Percentiles rank a stretch among this genome's conserved stretches.
Evolutionary conservation across 2,888 invertebrate species (phyloP).

Genomic region (Octonoba sinensis): DNA sequence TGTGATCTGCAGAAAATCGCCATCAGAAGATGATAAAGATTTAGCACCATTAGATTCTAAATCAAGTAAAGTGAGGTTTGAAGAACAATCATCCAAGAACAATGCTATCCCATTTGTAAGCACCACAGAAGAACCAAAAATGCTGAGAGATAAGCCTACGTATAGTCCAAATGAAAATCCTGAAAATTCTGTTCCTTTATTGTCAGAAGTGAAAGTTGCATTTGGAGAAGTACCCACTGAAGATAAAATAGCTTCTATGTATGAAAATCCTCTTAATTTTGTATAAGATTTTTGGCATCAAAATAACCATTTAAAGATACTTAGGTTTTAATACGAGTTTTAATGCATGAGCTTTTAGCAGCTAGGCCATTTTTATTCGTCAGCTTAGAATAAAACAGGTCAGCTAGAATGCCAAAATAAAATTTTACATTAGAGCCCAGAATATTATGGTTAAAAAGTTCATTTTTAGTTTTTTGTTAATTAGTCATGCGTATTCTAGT

Average conservation of each 20-base stretch:
- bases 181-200: conserved; percentile 42
- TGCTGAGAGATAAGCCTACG: conserved; percentile 4
- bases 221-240: neutral
- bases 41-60: conserved; percentile 7
- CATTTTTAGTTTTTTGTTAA: no score
- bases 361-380: no score
- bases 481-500: no score
- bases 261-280: conserved; percentile 44
- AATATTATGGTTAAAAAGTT: no score
- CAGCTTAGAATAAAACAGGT: no score
- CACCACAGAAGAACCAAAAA: conserved; percentile 13
- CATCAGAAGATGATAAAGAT: conserved; percentile 11
- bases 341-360: no score
- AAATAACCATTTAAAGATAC: no score
- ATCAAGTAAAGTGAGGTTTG: conserved; percentile 38
- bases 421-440: no score
- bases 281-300: conserved; percentile 12
- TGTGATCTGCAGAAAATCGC: conserved; percentile 14
- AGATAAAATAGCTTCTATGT: conserved; percentile 39
- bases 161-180: conserved; percentile 30
- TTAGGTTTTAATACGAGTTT: no score
- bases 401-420: no score
- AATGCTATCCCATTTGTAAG: conserved; percentile 10
- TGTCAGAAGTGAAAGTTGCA: conserved; percentile 3
- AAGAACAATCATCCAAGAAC: conserved; percentile 19